Evolutionary conservation across 2,113 vertebrate species (phyloP).

Genomic region (Chlorodrepanis virens): DNA sequence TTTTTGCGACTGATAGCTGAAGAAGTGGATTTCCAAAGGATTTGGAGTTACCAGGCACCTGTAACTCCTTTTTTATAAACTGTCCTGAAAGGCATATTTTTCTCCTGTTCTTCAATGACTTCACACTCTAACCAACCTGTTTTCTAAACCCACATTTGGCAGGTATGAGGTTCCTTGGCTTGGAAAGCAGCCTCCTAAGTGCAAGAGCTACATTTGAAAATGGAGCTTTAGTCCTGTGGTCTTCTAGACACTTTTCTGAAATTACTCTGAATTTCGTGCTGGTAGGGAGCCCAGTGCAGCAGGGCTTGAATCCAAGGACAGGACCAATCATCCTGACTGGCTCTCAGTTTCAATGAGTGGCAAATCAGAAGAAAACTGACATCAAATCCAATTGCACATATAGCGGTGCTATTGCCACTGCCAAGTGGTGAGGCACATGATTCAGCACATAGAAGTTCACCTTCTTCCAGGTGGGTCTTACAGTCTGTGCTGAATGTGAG

Average conservation of each 20-base stretch:
- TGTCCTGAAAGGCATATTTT: constrained; percentile 1
- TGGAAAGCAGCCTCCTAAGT: constrained; percentile 7
- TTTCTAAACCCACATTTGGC: constrained; percentile 27
- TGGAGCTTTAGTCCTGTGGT: constrained; percentile 7
- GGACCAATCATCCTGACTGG: constrained; percentile 42
- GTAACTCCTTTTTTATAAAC: neutral
- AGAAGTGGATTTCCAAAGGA: neutral
- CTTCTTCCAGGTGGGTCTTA: constrained; percentile 22
- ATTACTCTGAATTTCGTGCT: constrained; percentile 6
- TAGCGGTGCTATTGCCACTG: constrained; percentile 15
- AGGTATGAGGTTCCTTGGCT: constrained; percentile 7
- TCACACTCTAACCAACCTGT: constrained; percentile 22
- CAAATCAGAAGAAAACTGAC: constrained; percentile 42
- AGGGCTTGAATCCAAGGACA: constrained; percentile 58
- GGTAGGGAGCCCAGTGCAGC: constrained; percentile 8
- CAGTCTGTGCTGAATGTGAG: neutral
- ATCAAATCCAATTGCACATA: constrained; percentile 31
- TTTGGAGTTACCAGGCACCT: neutral
- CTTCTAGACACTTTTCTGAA: constrained; percentile 44
- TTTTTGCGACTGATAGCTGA: neutral
- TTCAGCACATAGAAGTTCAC: neutral
- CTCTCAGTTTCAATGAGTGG: constrained; percentile 33
- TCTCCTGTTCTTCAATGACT: constrained; percentile 7
- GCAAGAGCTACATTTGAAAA: constrained; percentile 52
- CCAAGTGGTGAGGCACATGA: constrained; percentile 16